Conservation (phyloP, 2,888 invertebrate species). For the Campoplex nolae region DNA sequence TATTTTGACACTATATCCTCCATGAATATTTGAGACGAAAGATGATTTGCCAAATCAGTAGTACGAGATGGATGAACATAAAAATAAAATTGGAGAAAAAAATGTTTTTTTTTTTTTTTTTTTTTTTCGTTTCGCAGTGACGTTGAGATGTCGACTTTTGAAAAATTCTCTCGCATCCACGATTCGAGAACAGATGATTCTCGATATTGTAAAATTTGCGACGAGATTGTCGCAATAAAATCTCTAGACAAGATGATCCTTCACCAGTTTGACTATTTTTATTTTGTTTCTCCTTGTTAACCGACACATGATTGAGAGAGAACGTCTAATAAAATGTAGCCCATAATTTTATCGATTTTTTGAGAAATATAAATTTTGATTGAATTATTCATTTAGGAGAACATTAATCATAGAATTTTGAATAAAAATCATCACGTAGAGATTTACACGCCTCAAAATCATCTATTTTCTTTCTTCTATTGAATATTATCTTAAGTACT, state of each 20-base stretch:
- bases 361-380: conserved; percentile 51
- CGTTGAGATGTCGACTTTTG: conserved; percentile 2
- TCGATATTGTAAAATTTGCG: conserved; percentile 20
- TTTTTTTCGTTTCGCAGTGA: not conserved
- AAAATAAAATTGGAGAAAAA: not conserved
- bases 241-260: conserved; percentile 63
- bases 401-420: conserved; percentile 9
- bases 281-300: not conserved
- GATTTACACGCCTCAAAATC: conserved; percentile 14
- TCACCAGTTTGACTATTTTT: conserved; percentile 19
- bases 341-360: conserved; percentile 8
- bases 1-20: not conserved
- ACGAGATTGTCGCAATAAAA: conserved; percentile 59
- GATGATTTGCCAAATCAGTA: not conserved
- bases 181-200: conserved; percentile 42
- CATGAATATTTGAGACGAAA: not conserved
- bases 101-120: conserved; percentile 8
- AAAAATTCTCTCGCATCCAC: conserved; percentile 27
- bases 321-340: not conserved
- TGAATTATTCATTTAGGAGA: conserved; percentile 6
- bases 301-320: not conserved
- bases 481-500: conserved; percentile 35
- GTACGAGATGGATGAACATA: not conserved
- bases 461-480: not conserved
- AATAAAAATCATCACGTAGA: conserved; percentile 38